A percentile compares a stretch with the other conserved stretches of the same genome.
These are phyloP conservation scores for Dunckerocampus dactyliophorus DNA, from an alignment of 2,113 vertebrate species.

Conservation along the genomic window DNA sequence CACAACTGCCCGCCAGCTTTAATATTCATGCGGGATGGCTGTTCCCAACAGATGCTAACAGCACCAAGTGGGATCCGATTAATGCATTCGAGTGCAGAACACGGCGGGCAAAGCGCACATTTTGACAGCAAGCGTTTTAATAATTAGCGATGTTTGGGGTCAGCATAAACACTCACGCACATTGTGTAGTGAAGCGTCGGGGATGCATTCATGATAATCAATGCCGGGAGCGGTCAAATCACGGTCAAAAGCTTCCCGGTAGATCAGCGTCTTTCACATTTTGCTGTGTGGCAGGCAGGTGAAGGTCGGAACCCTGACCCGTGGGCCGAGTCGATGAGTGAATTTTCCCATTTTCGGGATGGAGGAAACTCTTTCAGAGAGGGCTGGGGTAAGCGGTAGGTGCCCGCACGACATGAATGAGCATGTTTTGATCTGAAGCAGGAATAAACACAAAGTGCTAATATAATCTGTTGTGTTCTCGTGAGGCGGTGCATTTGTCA, in stretches of 20 bases:
- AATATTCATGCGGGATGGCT: conserved; percentile 66
- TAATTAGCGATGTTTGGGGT: conserved; percentile 12
- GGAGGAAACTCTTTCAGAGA: neutral
- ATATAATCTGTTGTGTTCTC: conserved; percentile 4
- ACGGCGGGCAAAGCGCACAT: conserved; percentile 9
- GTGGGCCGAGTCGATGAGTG: too few species aligned
- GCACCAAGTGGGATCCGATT: conserved; percentile 36
- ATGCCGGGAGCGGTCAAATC: neutral
- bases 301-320: too few species aligned
- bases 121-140: conserved; percentile 20
- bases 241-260: neutral
- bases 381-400: conserved; percentile 1
- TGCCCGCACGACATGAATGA: conserved; percentile 8
- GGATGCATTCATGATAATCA: neutral
- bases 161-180: conserved; percentile 2
- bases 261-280: neutral
- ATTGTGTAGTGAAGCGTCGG: neutral
- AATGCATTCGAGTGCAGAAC: conserved; percentile 21
- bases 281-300: too few species aligned
- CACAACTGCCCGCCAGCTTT: conserved; percentile 49
- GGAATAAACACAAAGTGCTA: conserved; percentile 16
- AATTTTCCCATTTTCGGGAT: too few species aligned
- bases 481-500: conserved; percentile 37
- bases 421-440: conserved; percentile 9
- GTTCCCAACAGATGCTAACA: conserved; percentile 45